Conservation (phyloP, 2,888 invertebrate genomes). For the Desoria tigrina region DNA sequence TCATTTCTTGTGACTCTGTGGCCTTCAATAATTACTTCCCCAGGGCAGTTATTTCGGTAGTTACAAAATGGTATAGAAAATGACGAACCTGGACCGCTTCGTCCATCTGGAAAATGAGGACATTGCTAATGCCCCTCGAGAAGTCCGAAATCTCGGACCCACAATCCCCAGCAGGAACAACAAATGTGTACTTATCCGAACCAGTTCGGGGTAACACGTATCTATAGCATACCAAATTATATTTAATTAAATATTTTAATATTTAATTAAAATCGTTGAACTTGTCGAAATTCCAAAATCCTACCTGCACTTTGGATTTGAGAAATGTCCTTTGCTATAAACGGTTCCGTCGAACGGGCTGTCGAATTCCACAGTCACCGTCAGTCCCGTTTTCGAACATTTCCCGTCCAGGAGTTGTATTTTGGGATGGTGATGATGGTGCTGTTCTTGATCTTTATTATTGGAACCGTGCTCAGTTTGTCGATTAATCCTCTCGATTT, state of each 20-base stretch:
- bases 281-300: too few relatives aligned
- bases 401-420: constrained; percentile 67
- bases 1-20: too few relatives aligned
- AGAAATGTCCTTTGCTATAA: constrained; percentile 70
- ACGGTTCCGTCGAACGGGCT: constrained; percentile 68
- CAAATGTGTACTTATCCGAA: constrained; percentile 64
- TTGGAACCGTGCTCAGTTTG: constrained; percentile 24
- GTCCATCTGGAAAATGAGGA: constrained; percentile 69
- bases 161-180: constrained; percentile 67
- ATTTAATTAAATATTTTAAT: too few relatives aligned
- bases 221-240: constrained; percentile 21
- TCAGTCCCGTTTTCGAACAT: constrained; percentile 64
- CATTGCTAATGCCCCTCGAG: constrained; percentile 67
- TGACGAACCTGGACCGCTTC: constrained; percentile 63
- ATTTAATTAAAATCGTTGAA: too few relatives aligned
- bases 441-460: constrained; percentile 6
- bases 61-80: too few relatives aligned
- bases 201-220: constrained; percentile 64
- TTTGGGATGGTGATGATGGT: constrained; percentile 58
- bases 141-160: constrained; percentile 66
- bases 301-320: constrained; percentile 70
- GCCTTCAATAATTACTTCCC: too few relatives aligned
- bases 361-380: constrained; percentile 67
- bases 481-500: constrained; percentile 30
- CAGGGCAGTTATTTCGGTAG: too few relatives aligned